Percentiles rank a stretch among this genome's conserved stretches.
Conservation (phyloP, 2,797 vertebrate species). For the Labroides dimidiatus region DNA sequence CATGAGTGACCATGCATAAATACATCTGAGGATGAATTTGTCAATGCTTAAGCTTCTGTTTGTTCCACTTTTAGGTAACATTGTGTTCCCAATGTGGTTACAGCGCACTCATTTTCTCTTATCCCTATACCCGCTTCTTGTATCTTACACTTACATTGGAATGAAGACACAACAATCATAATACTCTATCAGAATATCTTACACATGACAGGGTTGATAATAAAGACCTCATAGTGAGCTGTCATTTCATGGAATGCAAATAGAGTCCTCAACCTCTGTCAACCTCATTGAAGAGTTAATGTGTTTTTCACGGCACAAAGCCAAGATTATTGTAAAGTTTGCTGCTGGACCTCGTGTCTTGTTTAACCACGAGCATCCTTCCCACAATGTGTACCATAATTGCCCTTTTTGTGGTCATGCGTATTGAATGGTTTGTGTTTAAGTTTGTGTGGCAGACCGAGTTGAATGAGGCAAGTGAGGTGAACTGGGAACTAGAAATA, state of each 20-base stretch:
- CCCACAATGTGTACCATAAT: constrained; percentile 30
- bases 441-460: neutral
- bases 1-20: constrained; percentile 38
- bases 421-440: neutral
- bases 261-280: constrained; percentile 14
- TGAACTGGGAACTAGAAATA: constrained; percentile 19
- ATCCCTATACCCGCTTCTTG: neutral
- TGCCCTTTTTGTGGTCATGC: constrained; percentile 4
- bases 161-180: neutral
- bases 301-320: constrained; percentile 35
- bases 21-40: constrained; percentile 25
- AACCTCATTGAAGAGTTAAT: constrained; percentile 27
- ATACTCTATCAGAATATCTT: neutral
- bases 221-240: neutral
- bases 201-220: constrained; percentile 22
- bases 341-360: constrained; percentile 40
- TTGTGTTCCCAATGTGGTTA: constrained; percentile 8
- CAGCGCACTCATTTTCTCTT: constrained; percentile 6
- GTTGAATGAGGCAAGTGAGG: neutral
- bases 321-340: constrained; percentile 42
- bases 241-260: neutral
- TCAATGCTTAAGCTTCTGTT: constrained; percentile 21
- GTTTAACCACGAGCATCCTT: constrained; percentile 45
- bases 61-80: constrained; percentile 22
- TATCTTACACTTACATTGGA: neutral